Conservation (phyloP, 2,113 vertebrate species). For the Petaurus breviceps region DNA sequence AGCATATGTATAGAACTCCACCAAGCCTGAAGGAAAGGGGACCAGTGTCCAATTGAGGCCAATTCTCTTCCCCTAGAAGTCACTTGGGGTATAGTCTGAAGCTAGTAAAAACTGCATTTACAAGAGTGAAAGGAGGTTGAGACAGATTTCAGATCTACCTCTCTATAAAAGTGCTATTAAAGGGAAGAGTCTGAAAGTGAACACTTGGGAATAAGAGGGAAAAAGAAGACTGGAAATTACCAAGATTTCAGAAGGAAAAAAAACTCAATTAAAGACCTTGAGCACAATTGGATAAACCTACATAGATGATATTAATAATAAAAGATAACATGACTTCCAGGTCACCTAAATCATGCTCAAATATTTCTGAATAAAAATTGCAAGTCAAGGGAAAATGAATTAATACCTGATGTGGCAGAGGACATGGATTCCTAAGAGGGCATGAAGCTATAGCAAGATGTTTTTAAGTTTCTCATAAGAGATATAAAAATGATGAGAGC, state of each 20-base stretch:
- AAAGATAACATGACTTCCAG: background rate
- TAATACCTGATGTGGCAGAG: no score
- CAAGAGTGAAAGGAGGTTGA: background rate
- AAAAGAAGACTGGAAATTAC: background rate
- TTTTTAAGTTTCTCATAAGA: no score
- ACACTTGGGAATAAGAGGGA: background rate
- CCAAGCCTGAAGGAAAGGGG: background rate
- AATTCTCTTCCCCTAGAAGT: background rate
- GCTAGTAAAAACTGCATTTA: background rate
- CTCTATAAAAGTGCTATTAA: background rate
- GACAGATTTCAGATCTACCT: background rate
- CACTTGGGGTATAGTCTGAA: background rate
- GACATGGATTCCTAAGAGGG: no score
- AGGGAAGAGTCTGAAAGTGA: background rate
- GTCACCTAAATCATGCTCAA: background rate
- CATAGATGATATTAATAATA: no score
- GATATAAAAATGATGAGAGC: no score
- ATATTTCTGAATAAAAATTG: no score
- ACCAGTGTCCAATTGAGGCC: background rate
- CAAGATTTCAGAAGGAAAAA: background rate
- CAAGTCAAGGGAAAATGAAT: no score
- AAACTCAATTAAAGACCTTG: background rate
- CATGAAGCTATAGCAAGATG: no score
- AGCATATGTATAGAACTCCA: background rate
- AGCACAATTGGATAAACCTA: background rate